phyloP scores from a whole-genome alignment of 2,888 invertebrate species.

The Pollenia labialis region DNA sequence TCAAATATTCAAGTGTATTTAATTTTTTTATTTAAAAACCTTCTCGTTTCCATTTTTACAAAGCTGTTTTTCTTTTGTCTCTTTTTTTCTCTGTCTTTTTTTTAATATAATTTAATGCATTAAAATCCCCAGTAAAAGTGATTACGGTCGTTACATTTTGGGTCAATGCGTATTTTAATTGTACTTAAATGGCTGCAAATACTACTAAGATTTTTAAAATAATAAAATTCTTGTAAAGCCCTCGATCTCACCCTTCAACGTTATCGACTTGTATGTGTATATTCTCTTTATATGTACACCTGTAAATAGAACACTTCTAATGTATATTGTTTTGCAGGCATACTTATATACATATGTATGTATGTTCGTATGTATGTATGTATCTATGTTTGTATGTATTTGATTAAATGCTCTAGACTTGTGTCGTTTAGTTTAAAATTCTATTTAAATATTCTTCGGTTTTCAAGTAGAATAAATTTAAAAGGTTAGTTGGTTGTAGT shows the following conservation, averaged over 20 bases:
- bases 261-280: neutral
- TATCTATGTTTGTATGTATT: neutral
- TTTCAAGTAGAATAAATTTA: constrained; percentile 24
- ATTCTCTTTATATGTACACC: neutral
- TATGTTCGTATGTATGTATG: too few species aligned
- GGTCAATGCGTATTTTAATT: constrained; percentile 72
- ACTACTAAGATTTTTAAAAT: neutral
- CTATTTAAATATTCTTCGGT: constrained; percentile 22
- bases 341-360: too few species aligned
- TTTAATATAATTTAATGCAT: constrained; percentile 45
- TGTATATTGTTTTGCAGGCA: neutral
- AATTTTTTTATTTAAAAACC: constrained; percentile 44
- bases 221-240: neutral
- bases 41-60: constrained; percentile 16
- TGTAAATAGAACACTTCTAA: constrained; percentile 18
- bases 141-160: constrained; percentile 68
- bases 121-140: constrained; percentile 51
- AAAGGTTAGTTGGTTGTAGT: neutral
- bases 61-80: constrained; percentile 43
- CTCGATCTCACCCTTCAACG: neutral
- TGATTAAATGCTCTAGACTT: constrained; percentile 28
- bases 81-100: constrained; percentile 10
- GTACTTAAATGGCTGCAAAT: neutral
- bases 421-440: constrained; percentile 4
- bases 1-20: constrained; percentile 37